phyloP scores from a whole-genome alignment of 2,888 invertebrate species.

The Seira ritae region DNA sequence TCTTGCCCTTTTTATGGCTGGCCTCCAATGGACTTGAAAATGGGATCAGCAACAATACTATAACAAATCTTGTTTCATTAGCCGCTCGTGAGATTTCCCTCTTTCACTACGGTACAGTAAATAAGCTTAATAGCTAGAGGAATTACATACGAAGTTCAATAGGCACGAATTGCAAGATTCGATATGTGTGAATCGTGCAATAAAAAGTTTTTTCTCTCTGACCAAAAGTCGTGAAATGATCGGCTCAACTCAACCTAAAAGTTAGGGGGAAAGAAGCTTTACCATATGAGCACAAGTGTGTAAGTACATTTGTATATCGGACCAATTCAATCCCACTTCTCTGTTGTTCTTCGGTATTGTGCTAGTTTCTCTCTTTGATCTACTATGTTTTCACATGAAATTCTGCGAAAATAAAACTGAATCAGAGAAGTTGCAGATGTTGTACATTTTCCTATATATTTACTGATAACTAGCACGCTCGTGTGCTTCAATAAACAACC shows the following conservation, averaged over 20 bases:
- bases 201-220: neutral
- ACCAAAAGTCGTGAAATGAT: neutral
- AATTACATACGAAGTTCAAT: neutral
- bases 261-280: neutral
- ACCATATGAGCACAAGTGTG: neutral
- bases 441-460: neutral
- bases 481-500: conserved; percentile 30
- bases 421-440: neutral
- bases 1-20: neutral
- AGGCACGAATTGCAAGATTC: neutral
- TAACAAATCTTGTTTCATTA: conserved; percentile 5
- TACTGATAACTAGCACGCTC: conserved; percentile 14
- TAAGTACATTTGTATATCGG: neutral
- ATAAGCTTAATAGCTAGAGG: neutral
- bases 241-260: conserved; percentile 2
- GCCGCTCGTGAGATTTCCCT: neutral
- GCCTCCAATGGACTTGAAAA: neutral
- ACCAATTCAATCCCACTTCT: conserved; percentile 2
- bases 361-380: neutral
- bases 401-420: neutral
- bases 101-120: neutral
- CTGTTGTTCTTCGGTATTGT: conserved; percentile 6
- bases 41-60: conserved; percentile 2
- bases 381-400: conserved; percentile 8
- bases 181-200: neutral